These are phyloP conservation scores for Magallana angulata DNA, from an alignment of 1,140 invertebrate genomes.

Conservation along the genomic window DNA sequence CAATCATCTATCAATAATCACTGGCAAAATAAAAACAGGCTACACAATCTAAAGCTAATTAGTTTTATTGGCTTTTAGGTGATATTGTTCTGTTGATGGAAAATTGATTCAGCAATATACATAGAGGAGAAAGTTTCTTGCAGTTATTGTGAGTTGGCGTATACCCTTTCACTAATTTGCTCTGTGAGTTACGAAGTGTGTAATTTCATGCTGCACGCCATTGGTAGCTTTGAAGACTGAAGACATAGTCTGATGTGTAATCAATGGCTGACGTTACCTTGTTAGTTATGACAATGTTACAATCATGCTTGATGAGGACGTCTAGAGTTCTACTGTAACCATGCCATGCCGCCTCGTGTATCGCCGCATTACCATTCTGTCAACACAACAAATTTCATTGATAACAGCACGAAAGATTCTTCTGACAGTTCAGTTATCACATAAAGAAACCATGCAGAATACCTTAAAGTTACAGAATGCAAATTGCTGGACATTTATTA, in stretches of 20 bases:
- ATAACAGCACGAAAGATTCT: too few species aligned
- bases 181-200: background rate
- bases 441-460: too few species aligned
- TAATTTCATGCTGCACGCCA: background rate
- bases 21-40: background rate
- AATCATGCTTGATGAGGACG: slow-evolving; percentile 86
- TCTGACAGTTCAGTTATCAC: too few species aligned
- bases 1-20: background rate
- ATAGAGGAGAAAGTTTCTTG: background rate
- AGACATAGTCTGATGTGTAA: background rate
- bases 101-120: background rate
- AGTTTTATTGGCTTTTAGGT: slow-evolving; percentile 26
- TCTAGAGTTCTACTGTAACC: slow-evolving; percentile 93
- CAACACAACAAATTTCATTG: background rate
- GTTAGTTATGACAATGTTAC: slow-evolving; percentile 88
- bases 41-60: background rate
- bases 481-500: too few species aligned
- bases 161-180: background rate
- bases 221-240: background rate
- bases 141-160: background rate
- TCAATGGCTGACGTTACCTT: slow-evolving; percentile 72
- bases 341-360: slow-evolving; percentile 96
- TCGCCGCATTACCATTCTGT: slow-evolving; percentile 94
- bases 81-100: slow-evolving; percentile 3
- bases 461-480: too few species aligned